Conservation (phyloP, 1,140 invertebrate species). For the Steinernema khuongi region DNA sequence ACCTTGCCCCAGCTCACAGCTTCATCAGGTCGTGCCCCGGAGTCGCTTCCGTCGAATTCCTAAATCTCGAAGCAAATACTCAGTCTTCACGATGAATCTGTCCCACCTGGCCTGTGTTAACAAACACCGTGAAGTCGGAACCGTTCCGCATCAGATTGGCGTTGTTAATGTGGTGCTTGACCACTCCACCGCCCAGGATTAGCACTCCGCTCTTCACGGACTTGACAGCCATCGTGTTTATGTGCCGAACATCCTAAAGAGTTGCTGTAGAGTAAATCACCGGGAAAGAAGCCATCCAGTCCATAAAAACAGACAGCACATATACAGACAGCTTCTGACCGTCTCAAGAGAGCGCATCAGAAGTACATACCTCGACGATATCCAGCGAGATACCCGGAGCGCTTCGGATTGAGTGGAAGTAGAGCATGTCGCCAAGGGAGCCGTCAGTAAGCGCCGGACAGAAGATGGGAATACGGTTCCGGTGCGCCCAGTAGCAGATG, state of each 20-base stretch:
- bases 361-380: slow-evolving; percentile 72
- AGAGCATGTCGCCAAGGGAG: slow-evolving; percentile 97
- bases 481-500: slow-evolving; percentile 95
- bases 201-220: slow-evolving; percentile 86
- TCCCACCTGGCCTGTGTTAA: slow-evolving; percentile 80
- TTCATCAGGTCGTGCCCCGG: slow-evolving; percentile 93
- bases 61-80: slow-evolving; percentile 22
- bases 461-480: slow-evolving; percentile 95
- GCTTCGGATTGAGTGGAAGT: slow-evolving; percentile 88
- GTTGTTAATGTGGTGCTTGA: slow-evolving; percentile 99
- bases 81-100: no score
- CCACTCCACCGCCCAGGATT: slow-evolving; percentile 87
- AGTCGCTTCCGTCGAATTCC: slow-evolving; percentile 97
- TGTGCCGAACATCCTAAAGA: slow-evolving; percentile 71
- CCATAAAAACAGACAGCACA: no score
- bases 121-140: slow-evolving; percentile 88
- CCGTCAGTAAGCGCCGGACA: slow-evolving; percentile 97
- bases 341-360: neutral
- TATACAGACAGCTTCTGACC: no score
- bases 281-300: no score
- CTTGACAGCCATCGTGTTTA: slow-evolving; percentile 92
- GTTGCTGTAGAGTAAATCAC: no score
- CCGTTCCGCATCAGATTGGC: slow-evolving; percentile 97
- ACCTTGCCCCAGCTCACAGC: slow-evolving; percentile 99
- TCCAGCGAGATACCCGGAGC: slow-evolving; percentile 86